Percentiles rank a stretch among this genome's conserved stretches.
These are phyloP conservation scores for Pluvianellus socialis DNA, from an alignment of 2,113 vertebrate species.

Conservation along the genomic window DNA sequence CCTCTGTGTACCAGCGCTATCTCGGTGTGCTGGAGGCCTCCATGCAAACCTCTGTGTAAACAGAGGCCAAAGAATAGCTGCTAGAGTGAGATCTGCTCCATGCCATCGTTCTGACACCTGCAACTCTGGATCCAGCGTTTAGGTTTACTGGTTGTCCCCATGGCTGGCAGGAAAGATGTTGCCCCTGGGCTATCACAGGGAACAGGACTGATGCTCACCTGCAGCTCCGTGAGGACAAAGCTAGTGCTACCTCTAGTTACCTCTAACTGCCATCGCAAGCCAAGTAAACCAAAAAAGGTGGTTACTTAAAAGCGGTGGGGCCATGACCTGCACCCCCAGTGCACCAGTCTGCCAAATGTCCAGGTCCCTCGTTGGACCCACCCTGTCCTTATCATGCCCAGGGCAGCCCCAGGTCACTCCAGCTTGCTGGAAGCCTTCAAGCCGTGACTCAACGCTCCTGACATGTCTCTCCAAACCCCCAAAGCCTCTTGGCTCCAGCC, in stretches of 20 bases:
- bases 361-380: neutral
- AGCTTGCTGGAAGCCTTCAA: neutral
- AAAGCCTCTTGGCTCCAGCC: neutral
- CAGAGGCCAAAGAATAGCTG: neutral
- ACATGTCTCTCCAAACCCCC: neutral
- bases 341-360: neutral
- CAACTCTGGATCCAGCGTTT: neutral
- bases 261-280: neutral
- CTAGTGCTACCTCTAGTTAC: neutral
- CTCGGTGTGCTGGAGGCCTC: neutral
- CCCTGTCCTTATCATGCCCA: neutral
- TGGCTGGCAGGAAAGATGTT: neutral
- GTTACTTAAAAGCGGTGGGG: neutral
- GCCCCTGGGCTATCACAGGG: neutral
- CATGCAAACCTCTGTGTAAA: neutral
- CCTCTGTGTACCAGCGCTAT: fast-evolving
- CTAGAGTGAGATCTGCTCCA: neutral
- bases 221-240: neutral
- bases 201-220: neutral
- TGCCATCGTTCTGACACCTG: neutral
- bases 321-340: neutral
- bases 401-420: neutral
- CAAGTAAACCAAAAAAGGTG: neutral
- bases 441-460: neutral
- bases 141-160: neutral